These are phyloP conservation scores for Coelopa pilipes DNA, from an alignment of 2,888 invertebrate species.

Conservation along the genomic window DNA sequence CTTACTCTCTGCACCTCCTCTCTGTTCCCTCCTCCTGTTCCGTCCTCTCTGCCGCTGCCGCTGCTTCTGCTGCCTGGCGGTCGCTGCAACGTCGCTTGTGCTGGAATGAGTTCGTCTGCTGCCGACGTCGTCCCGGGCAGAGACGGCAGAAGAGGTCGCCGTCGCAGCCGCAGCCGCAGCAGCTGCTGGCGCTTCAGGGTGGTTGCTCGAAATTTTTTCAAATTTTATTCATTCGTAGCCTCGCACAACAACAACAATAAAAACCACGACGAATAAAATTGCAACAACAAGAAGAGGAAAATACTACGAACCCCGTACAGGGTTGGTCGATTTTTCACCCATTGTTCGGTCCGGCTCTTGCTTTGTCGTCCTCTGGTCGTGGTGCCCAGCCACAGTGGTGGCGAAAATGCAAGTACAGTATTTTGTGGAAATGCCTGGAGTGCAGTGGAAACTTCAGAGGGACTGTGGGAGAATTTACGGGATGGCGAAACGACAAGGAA, in stretches of 20 bases:
- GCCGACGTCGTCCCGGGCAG: neutral
- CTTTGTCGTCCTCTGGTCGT: neutral
- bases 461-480: no score
- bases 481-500: no score
- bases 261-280: neutral
- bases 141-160: neutral
- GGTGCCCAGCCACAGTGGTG: conserved; percentile 15
- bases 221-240: conserved; percentile 28
- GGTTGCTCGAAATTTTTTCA: conserved; percentile 30
- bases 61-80: neutral
- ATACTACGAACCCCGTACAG: conserved; percentile 1
- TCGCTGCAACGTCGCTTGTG: neutral
- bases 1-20: neutral
- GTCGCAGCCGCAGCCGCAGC: neutral
- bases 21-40: neutral
- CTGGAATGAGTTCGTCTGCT: neutral
- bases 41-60: neutral
- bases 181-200: neutral
- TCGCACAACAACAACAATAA: conserved; percentile 6
- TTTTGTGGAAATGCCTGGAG: no score
- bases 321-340: conserved; percentile 24
- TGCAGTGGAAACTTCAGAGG: no score
- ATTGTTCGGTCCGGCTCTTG: conserved; percentile 2
- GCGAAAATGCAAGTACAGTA: conserved; percentile 14
- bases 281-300: no score